A percentile compares a stretch with the other conserved stretches of the same genome.
Evolutionary conservation across 2,888 invertebrate genomes (phyloP).

Genomic region (Hypercompe scribonia): DNA sequence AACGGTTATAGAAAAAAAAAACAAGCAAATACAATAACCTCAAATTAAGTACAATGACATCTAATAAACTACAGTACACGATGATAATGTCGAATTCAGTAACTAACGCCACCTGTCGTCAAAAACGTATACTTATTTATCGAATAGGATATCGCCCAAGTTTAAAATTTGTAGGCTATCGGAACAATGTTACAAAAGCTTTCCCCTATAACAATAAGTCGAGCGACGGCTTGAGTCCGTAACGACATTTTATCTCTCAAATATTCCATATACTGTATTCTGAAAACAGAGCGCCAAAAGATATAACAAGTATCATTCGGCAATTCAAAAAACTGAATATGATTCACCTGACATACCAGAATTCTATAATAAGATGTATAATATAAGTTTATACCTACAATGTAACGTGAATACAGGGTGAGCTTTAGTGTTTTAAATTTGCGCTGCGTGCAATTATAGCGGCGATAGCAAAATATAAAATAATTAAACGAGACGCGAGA

Average conservation of each 20-base stretch:
- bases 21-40: too few relatives aligned
- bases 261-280: constrained; percentile 45
- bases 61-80: too few relatives aligned
- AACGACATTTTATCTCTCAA: constrained; percentile 36
- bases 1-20: too few relatives aligned
- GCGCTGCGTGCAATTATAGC: not conserved
- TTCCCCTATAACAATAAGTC: too few relatives aligned
- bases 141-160: too few relatives aligned
- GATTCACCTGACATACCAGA: constrained; percentile 59
- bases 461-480: not conserved
- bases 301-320: constrained; percentile 53
- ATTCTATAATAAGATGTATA: constrained; percentile 57
- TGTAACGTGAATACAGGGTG: constrained; percentile 12
- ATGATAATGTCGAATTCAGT: too few relatives aligned
- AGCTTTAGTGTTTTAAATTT: not conserved
- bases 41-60: too few relatives aligned
- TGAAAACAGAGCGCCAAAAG: constrained; percentile 52
- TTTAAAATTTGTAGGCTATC: too few relatives aligned
- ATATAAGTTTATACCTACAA: constrained; percentile 17
- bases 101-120: too few relatives aligned
- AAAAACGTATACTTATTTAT: too few relatives aligned
- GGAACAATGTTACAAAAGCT: too few relatives aligned
- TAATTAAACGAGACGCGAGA: not conserved
- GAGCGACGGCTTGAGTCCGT: too few relatives aligned
- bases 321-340: constrained; percentile 51